Percentiles rank a stretch among this genome's conserved stretches.
Evolutionary conservation across 2,888 invertebrate species (phyloP).

Genomic region (Leucoma salicis): DNA sequence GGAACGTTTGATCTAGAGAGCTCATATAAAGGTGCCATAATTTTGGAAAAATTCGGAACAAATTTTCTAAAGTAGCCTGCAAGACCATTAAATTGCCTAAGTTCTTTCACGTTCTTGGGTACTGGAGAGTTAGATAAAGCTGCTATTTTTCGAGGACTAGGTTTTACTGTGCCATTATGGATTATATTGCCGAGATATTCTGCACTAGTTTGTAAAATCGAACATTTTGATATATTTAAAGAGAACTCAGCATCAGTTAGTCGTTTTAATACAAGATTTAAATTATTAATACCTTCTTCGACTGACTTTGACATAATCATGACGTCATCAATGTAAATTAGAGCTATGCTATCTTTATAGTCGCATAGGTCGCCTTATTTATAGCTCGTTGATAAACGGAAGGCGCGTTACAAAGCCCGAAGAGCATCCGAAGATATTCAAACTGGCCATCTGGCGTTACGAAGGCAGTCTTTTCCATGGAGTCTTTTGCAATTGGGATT

Average conservation of each 20-base stretch:
- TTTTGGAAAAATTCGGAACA: too few relatives aligned
- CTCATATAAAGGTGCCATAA: too few relatives aligned
- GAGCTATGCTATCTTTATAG: neutral
- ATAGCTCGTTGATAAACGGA: neutral
- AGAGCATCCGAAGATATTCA: neutral
- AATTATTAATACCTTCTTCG: slow-evolving; percentile 2
- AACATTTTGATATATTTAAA: slow-evolving; percentile 22
- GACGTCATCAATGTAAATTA: neutral
- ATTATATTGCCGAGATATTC: slow-evolving; percentile 8
- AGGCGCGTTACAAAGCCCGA: neutral
- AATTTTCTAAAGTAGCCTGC: neutral
- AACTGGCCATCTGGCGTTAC: neutral
- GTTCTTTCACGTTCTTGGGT: neutral
- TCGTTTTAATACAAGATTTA: slow-evolving; percentile 6
- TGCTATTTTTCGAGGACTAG: neutral
- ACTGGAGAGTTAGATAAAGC: neutral
- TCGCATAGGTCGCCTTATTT: neutral
- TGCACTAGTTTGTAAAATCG: slow-evolving; percentile 12
- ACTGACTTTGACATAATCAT: neutral
- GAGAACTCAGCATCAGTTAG: slow-evolving; percentile 17
- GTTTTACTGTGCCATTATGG: neutral
- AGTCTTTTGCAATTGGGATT: neutral
- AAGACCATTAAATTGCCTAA: neutral
- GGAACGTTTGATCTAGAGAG: too few relatives aligned
- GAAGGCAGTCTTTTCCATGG: neutral